These are phyloP conservation scores for Patella ulyssiponensis DNA, from an alignment of 2,888 invertebrate genomes.

Conservation along the genomic window DNA sequence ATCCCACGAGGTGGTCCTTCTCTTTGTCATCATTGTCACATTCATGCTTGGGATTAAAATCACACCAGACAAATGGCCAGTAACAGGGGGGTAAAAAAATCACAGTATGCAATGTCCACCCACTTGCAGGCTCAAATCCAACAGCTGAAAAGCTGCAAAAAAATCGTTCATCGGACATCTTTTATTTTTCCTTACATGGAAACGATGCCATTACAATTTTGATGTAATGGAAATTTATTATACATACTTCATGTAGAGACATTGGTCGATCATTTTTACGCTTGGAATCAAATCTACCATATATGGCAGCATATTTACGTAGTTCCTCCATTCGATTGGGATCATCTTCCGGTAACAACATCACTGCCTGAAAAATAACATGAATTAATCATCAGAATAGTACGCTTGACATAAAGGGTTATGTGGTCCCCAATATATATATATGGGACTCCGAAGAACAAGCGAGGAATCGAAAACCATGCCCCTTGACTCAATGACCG, in stretches of 20 bases:
- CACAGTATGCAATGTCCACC: too few species aligned
- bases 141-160: neutral
- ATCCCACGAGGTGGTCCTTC: too few species aligned
- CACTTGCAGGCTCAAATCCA: too few species aligned
- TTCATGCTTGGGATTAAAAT: too few species aligned
- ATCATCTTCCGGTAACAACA: constrained; percentile 90
- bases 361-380: constrained; percentile 79
- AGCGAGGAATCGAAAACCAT: too few species aligned
- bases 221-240: neutral
- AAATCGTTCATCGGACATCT: neutral
- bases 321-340: constrained; percentile 87
- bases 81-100: too few species aligned
- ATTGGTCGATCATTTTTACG: constrained; percentile 96
- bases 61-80: too few species aligned
- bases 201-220: neutral
- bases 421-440: too few species aligned
- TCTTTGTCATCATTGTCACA: too few species aligned
- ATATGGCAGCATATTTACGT: constrained; percentile 91
- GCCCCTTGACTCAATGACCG: too few species aligned
- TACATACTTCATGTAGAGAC: constrained; percentile 89
- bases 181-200: neutral
- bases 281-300: constrained; percentile 97
- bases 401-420: too few species aligned
- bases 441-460: too few species aligned
- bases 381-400: neutral